Percentiles rank a stretch among this genome's conserved stretches.
These are phyloP conservation scores for Hydrozoanthus tunicans DNA, from an alignment of 64 coral and sea anemone genomes.

Conservation along the genomic window DNA sequence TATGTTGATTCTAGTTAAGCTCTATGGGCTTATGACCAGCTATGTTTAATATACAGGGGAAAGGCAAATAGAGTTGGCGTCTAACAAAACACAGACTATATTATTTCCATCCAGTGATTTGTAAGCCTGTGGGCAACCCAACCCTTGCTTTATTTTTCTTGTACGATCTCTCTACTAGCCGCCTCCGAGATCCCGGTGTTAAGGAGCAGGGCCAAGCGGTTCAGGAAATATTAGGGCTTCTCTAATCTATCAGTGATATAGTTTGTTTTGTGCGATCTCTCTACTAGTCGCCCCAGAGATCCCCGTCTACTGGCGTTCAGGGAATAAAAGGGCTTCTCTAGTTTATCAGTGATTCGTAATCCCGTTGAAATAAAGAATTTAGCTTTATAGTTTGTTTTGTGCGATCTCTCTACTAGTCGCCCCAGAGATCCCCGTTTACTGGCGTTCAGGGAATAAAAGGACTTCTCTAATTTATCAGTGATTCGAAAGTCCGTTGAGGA, in stretches of 20 bases:
- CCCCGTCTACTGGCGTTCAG: slow-evolving; percentile 45
- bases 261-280: neutral
- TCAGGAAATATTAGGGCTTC: neutral
- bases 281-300: slow-evolving; percentile 60
- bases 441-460: slow-evolving; percentile 22
- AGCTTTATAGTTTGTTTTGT: neutral
- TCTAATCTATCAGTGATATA: too few species aligned
- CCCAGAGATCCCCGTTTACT: slow-evolving; percentile 59
- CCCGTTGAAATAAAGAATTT: too few species aligned
- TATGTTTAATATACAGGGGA: too few species aligned
- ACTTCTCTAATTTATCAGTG: too few species aligned
- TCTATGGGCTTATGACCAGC: too few species aligned
- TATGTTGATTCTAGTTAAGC: too few species aligned
- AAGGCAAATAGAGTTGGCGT: too few species aligned
- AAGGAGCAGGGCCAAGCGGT: slow-evolving; percentile 44
- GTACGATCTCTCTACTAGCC: neutral
- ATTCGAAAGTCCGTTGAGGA: too few species aligned
- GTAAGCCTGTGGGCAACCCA: too few species aligned
- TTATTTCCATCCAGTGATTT: too few species aligned
- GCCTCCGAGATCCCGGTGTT: slow-evolving; percentile 65
- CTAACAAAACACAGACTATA: too few species aligned
- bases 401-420: neutral
- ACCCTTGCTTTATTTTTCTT: neutral
- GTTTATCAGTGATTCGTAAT: too few species aligned
- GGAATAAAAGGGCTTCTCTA: neutral